These are phyloP conservation scores for Herpailurus yagouaroundi DNA, from an alignment of 2,113 vertebrate species.

Conservation along the genomic window DNA sequence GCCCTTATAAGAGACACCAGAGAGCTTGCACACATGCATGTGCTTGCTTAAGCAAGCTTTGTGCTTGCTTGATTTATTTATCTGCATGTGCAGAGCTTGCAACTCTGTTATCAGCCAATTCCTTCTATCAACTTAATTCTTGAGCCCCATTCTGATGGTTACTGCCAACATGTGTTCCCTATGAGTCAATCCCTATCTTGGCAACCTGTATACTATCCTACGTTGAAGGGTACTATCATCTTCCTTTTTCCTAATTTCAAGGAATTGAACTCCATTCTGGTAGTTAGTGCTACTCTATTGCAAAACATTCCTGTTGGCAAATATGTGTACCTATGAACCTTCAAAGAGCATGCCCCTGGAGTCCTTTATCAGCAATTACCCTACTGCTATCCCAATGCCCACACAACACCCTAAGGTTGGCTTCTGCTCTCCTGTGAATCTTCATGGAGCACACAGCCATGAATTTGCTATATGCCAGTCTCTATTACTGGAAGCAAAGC, in stretches of 20 bases:
- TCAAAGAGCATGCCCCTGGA: not conserved
- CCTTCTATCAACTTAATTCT: constrained; percentile 10
- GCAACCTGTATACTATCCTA: not conserved
- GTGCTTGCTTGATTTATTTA: too few relatives aligned
- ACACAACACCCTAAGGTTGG: not conserved
- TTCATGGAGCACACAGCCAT: not conserved
- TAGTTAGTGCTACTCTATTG: not conserved
- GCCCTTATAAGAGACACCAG: not conserved
- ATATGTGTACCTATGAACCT: not conserved
- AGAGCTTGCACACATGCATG: not conserved
- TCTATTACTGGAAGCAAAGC: not conserved
- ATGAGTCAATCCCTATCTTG: not conserved
- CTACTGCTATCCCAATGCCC: not conserved
- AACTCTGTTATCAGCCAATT: not conserved
- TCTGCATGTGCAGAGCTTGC: too few relatives aligned
- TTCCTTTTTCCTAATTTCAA: not conserved
- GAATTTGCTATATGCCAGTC: not conserved
- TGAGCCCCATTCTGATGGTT: not conserved
- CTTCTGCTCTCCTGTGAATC: not conserved
- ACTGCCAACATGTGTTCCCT: not conserved
- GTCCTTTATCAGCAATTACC: not conserved
- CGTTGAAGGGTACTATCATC: not conserved
- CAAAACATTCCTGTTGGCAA: not conserved
- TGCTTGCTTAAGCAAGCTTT: not conserved
- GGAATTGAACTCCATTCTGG: not conserved